Base-by-base conservation (phyloP, 2,113 vertebrate species). In the Bagarius yarrelli region DNA sequence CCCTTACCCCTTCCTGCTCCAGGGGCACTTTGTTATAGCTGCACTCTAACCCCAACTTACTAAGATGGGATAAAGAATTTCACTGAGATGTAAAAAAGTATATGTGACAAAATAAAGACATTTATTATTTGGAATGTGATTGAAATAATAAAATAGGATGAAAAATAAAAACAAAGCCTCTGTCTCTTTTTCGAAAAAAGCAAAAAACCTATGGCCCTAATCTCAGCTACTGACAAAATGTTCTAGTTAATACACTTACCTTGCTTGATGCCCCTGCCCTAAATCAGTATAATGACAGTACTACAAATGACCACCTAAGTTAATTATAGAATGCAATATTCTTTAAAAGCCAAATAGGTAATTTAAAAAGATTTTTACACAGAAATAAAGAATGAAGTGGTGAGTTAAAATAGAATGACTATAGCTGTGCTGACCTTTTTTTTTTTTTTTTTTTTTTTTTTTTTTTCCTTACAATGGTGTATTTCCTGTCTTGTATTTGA, bases 401-500 rank as follows among this genome's bases (percentile, higher is more conserved):
- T 74, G 19, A 74, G 36, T n/a, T 36, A n/a, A 59, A 59, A 19
- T 57, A 14, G 6, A 40, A 5, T 27, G 19, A 60, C 1, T 60
- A 76, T 36, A 76, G 34, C 23, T 27, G 8, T 27, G 18, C n/a
- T 27, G 15, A 60, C 44, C 3, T 25, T 5, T 25, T 5, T 21
- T 14, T 25, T 34, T 36, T 55, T 55, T 21, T 72, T 55, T 55
- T 6, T 23, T 50, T 23, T 36, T 55, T 55, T 21, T 72, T 55
- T 55, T 6, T 23, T 50, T 23, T 5, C 16, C 15, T 34, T 21
- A 52, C 47, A 56, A 27, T 36, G 12, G 50, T 36, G 18, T 55
- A 56, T 69, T 79, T 47, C 64, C 19, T 55, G 21, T 78, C 76
- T 70, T 27, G n/a, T 70, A 70, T 30, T 25, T 70, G 78, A 71